Evolutionary conservation across 2,797 vertebrate genomes (phyloP), one percentile per base, ranked within the genome.

Genomic region (Phoeniculus purpureus): DNA sequence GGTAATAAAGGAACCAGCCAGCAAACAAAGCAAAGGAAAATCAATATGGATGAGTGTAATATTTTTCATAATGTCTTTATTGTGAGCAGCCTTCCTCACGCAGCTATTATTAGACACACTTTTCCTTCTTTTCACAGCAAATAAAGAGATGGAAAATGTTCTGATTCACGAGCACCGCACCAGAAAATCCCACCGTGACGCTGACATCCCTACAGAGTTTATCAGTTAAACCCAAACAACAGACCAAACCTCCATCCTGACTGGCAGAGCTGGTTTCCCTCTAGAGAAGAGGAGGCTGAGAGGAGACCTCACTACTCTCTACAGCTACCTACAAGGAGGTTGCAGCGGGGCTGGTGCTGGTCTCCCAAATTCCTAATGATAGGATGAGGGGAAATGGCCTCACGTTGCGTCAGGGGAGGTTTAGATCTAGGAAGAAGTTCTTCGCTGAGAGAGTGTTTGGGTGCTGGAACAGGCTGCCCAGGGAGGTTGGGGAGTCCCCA

Each of bases 31-130:
- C 91, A 92, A 75, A 94, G 43, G 13, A 80, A 87, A 95, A 96
- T 96, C 95, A 93, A 94, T 95, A 85, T 72, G 92, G 88, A 93
- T 90, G 86, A 90, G 84, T 58, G 67, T 51, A 93, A 85, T 93
- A 94, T 92, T 93, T 94, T 87, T 95, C 93, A 89, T 87, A 66
- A 76, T 54, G 73, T 87, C 93, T 93, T 81, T 64, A 85, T 72
- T 37, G 76, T 70, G 66, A 25, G 19, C 66, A 72, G 88, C 86
- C 10, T 73, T 93, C 67, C 85, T 89, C 71, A 4, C 3, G 3
- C 74, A 45, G 74, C 82, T 87, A 68, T 78, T 85, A 77, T 82
- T 9, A 94, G 92, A 61, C 64, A 76, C 64, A 32, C 25, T 91
- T 80, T 73, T 82, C 81, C 72, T 40, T 79, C 25, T 25, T 71